These are phyloP conservation scores for Leptonema lineaticorne DNA, from an alignment of 1,140 invertebrate species.

Conservation along the genomic window DNA sequence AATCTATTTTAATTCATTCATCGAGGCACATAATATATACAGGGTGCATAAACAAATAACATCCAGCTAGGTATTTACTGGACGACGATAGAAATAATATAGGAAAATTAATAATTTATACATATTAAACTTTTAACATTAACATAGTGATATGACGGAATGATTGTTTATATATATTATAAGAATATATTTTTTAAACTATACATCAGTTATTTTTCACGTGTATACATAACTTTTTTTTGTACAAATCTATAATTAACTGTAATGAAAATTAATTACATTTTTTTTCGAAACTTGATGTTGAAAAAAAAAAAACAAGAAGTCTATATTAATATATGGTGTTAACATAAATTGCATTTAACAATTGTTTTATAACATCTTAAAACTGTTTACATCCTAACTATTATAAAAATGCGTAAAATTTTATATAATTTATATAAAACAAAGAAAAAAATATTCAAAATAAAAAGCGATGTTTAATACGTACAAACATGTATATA, in stretches of 20 bases:
- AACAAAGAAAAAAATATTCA: no score
- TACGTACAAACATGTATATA: no score
- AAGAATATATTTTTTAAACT: background rate
- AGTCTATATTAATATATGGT: background rate
- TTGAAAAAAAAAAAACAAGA: background rate
- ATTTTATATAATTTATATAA: no score
- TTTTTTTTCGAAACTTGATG: background rate
- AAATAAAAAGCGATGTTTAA: no score
- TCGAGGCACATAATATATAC: constrained; percentile 16
- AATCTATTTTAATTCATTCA: background rate
- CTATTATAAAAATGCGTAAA: no score
- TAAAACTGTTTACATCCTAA: no score
- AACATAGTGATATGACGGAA: constrained; percentile 29
- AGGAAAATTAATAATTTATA: constrained; percentile 11
- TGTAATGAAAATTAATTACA: no score
- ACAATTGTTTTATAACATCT: no score
- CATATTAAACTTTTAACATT: constrained; percentile 7
- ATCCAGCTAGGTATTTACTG: background rate
- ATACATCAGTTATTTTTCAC: constrained; percentile 3
- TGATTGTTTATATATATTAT: constrained; percentile 23
- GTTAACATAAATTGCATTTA: no score
- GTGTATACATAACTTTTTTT: no score
- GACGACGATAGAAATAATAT: background rate
- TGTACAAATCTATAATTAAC: constrained; percentile 2
- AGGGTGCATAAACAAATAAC: background rate